phyloP scores from a whole-genome alignment of 2,113 vertebrate genomes.

The Muntiacus reevesi region DNA sequence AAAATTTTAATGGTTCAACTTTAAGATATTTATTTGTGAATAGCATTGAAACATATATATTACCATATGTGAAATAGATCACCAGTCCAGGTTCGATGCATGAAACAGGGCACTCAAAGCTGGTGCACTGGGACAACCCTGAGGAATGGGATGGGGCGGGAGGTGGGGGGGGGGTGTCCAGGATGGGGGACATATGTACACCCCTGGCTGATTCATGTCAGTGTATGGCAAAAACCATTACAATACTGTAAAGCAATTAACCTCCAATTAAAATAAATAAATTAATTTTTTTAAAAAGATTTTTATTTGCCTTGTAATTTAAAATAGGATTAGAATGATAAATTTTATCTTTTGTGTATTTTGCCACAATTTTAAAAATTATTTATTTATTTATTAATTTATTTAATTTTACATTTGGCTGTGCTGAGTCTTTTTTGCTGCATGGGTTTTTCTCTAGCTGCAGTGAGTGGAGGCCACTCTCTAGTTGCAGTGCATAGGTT shows the following conservation, averaged over 20 bases:
- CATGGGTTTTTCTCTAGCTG: not conserved
- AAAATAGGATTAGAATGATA: not conserved
- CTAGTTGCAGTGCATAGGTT: not conserved
- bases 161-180: not conserved
- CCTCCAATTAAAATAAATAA: not conserved
- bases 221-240: not conserved
- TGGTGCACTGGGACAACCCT: not conserved
- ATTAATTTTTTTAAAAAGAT: not conserved
- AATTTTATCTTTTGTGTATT: not conserved
- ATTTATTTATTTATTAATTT: not conserved
- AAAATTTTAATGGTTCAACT: not conserved
- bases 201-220: not conserved
- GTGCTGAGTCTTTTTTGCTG: not conserved
- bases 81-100: not conserved
- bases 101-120: not conserved
- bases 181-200: not conserved
- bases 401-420: not conserved
- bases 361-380: not conserved
- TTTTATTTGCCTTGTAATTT: not conserved
- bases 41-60: not conserved
- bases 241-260: not conserved
- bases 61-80: not conserved
- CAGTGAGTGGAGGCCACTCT: not conserved
- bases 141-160: not conserved
- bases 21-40: not conserved